Conservation (phyloP, 1,140 invertebrate species). For the Vanessa atalanta region DNA sequence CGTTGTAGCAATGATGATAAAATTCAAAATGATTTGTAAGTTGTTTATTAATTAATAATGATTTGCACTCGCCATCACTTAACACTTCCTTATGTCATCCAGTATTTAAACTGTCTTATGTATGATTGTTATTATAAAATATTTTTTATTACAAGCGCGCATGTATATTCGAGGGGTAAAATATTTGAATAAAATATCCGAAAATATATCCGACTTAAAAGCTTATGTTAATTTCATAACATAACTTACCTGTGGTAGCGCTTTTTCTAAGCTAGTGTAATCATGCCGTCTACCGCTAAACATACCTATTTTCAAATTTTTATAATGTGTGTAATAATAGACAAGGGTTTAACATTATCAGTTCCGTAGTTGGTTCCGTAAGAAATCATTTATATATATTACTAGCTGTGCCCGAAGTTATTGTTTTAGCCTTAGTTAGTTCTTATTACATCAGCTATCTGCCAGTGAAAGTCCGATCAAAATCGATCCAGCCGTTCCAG, state of each 20-base stretch:
- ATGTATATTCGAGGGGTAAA: background rate
- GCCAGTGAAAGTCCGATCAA: too few relatives aligned
- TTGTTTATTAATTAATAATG: slow-evolving; percentile 8
- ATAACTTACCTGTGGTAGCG: background rate
- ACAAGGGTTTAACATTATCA: too few relatives aligned
- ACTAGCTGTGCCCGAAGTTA: too few relatives aligned
- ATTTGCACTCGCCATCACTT: slow-evolving; percentile 27
- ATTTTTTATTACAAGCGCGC: slow-evolving; percentile 47
- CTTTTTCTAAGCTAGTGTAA: too few relatives aligned
- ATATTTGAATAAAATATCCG: background rate
- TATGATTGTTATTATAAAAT: slow-evolving; percentile 60
- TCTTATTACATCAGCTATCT: too few relatives aligned
- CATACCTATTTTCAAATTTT: too few relatives aligned
- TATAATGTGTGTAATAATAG: too few relatives aligned
- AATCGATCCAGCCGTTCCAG: too few relatives aligned
- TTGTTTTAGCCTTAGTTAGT: too few relatives aligned
- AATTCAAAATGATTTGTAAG: background rate
- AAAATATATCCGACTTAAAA: background rate
- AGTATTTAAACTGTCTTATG: slow-evolving; percentile 54
- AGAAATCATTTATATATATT: too few relatives aligned
- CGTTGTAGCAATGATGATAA: background rate
- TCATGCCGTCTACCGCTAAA: too few relatives aligned
- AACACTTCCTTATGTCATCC: slow-evolving; percentile 29
- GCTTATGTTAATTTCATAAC: background rate
- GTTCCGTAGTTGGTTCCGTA: too few relatives aligned